Evolutionary conservation across 2,113 vertebrate genomes (phyloP), one percentile per base, ranked within the genome.

Genomic region (Dasyornis broadbenti): DNA sequence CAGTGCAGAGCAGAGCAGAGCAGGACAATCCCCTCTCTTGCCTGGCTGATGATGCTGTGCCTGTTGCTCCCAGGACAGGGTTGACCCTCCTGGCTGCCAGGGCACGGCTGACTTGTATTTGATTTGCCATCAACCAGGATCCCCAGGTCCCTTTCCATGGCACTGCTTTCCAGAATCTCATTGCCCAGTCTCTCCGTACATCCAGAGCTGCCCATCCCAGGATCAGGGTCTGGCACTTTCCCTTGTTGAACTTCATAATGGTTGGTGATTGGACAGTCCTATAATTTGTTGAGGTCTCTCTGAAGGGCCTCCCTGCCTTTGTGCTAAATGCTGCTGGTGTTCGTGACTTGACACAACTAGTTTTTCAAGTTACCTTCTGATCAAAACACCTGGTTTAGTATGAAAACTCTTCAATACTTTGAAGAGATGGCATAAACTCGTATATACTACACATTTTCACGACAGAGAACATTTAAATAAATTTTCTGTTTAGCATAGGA

Each of bases 41-140:
- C 35, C 70, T 0, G 0, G 35, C 26, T 76, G 82, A 2, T 0
- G 0, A 11, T 59, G 35, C 52, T 50, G 31, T 31, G 6, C 63
- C 44, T 86, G 82, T 18, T 68, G 13, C 6, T 1, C 39, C 11
- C 17, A 26, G 52, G 44, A 42, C 71, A 76, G 0, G 0, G 1
- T 0, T 85, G 61, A 6, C 31, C 11, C 61, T 37, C 37, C 31
- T 77, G 53, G 61, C 35, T 50, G 37, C 53, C 71, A 66, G 26
- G 60, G 16, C 42, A 59, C 31, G 35, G 35, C 37, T 50, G 44
- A 1, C 1, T 66, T 20, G 7, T 9, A 0, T 35, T 35, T 4
- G 42, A 21, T 26, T 22, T 66, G 2, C 26, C 4, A 3, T 27
- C 7, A 3, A 26, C 27, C 44, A 76, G 26, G 10, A 50, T 13